Evolutionary conservation across 2,113 vertebrate species (phyloP), one percentile per base, ranked within the genome.

Genomic region (Lota lota): DNA sequence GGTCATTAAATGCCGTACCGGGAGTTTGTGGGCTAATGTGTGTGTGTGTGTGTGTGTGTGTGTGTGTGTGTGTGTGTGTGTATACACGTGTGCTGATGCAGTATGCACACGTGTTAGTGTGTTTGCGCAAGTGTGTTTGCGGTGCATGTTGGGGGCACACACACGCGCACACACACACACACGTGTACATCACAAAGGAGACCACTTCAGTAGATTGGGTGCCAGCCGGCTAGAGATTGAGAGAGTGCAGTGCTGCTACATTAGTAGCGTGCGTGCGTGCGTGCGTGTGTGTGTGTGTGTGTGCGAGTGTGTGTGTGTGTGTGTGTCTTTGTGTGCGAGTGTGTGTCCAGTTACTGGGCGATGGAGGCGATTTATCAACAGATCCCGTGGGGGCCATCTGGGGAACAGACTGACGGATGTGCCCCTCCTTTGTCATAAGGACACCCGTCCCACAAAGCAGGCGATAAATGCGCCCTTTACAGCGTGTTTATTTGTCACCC

Each of bases 381-480:
- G 77, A 86, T 87, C 87, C 67, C 61, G 71, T 79, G 85, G 89
- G 89, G 89, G 87, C 90, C 90, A 91, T 90, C 90, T 91, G 90
- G 78, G 81, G 84, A 77, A 87, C 81, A 90, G 88, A 88, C 88
- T 93, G 92, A 93, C 91, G 86, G 91, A 93, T 92, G 89, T 88
- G 85, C 86, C 90, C 88, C 89, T 91, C 86, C 79, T 91, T 90
- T 90, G 89, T 92, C 91, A 91, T 91, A 90, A 93, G 91, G 91
- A 91, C 91, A 91, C 82, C 82, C 87, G 87, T 90, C 90, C 79
- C 86, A 88, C 88, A 90, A 90, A 87, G 73, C 61, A 70, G 79
- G 72, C 85, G 85, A 93, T 92, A 86, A 92, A 92, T 91, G 84
- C 67, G 67, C 69, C 77, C 76, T 90, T 89, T 84, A 82, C 86